Evolutionary conservation across 2,888 invertebrate species (phyloP).

Genomic region (Dicyrtomina minuta): DNA sequence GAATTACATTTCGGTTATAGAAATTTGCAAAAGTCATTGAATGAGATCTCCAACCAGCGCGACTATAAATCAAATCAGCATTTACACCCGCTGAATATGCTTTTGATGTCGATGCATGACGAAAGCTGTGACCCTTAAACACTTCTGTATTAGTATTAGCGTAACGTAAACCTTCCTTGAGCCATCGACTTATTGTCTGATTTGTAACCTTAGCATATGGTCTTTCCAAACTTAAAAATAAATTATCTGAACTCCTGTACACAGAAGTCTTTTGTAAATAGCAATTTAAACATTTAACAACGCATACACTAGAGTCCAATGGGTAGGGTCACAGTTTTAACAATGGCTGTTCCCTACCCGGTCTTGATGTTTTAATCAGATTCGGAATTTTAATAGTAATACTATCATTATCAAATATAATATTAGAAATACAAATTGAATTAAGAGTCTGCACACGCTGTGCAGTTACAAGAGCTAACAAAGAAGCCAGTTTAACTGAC

Average conservation of each 20-base stretch:
- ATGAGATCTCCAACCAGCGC: not conserved
- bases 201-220: not conserved
- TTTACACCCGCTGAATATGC: not conserved
- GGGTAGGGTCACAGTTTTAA: not conserved
- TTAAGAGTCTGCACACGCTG: too few relatives aligned
- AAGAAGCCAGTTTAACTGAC: not conserved
- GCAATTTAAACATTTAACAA: too few relatives aligned
- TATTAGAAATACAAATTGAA: not conserved
- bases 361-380: not conserved
- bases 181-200: conserved; percentile 1
- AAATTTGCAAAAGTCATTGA: conserved; percentile 3
- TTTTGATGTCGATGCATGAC: conserved; percentile 14
- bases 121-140: conserved; percentile 5
- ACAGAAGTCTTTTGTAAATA: not conserved
- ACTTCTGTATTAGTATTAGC: not conserved
- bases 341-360: not conserved
- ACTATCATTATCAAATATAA: not conserved
- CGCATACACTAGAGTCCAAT: not conserved
- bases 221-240: conserved; percentile 4
- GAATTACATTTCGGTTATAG: not conserved
- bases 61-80: not conserved
- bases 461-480: too few relatives aligned
- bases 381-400: not conserved
- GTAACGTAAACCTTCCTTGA: not conserved
- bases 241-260: conserved; percentile 7